Evolutionary conservation across 2,888 invertebrate species (phyloP), one percentile per base, ranked within the genome.

Genomic region (Agrochola circellaris): DNA sequence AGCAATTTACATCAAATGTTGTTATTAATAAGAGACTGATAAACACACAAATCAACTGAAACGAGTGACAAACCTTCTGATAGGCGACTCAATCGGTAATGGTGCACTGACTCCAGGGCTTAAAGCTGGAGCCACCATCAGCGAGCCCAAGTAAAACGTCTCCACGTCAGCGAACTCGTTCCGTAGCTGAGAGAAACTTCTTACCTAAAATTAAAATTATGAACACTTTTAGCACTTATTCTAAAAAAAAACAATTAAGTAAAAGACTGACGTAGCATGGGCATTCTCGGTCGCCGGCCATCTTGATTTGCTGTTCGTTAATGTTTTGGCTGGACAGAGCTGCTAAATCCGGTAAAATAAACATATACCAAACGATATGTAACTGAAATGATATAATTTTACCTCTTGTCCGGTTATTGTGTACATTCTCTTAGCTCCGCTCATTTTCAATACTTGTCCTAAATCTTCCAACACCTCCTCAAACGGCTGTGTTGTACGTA

Each of bases 391-490:
- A 15, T 45, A 45, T 45, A 45, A 45, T 45, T 45, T 45, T 45
- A 45, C 45, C 98, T 99, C 99, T 97, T 98, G 99, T 56, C 99
- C 99, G 56, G 98, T 98, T 67, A 98, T 98, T 51, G 99, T 99
- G 95, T 98, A 99, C 98, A 99, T 98, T 93, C 98, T 97, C 93
- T 98, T 98, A 85, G 98, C 99, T 81, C 98, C 98, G 91, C 98
- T 98, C 98, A 99, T 98, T 97, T 99, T 99, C 84, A 99, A 97
- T 67, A 99, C 99, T 96, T 99, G 98, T 66, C 99, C 99, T 91
- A 99, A 97, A 95, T 99, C 99, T 93, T 98, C 98, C 77, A 99
- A 97, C 54, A 99, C 99, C 92, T 99, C 99, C 95, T 99, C 99
- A 93, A 99, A 99, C 0, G 99, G 99, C 92, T 99, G 99, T 51